Conservation (phyloP, 2,888 invertebrate species). For the Stegana nigrithorax region DNA sequence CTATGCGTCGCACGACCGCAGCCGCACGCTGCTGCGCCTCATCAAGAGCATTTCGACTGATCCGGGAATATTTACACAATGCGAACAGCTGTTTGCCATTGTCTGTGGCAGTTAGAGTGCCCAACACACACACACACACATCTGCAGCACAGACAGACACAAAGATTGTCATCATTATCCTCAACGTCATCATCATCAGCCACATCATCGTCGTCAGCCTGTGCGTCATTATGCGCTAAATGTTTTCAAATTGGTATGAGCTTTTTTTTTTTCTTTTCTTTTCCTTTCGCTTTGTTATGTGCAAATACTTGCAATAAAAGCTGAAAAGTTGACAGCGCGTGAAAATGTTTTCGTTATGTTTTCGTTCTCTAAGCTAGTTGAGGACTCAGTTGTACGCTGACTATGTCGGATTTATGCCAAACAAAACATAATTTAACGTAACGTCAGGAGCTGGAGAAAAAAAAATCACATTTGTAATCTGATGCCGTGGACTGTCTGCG, state of each 20-base stretch:
- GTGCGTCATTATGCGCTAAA: too few relatives aligned
- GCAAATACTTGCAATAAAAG: conserved; percentile 13
- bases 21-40: neutral
- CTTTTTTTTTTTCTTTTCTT: neutral
- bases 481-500: conserved; percentile 31
- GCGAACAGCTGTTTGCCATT: conserved; percentile 55
- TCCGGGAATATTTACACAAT: conserved; percentile 66
- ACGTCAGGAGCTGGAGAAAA: neutral
- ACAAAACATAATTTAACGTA: conserved; percentile 39
- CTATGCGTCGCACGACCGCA: too few relatives aligned
- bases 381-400: too few relatives aligned
- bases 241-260: conserved; percentile 6
- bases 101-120: too few relatives aligned
- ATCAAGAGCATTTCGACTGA: conserved; percentile 37
- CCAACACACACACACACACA: too few relatives aligned
- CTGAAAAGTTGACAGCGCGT: conserved; percentile 17
- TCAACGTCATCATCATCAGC: too few relatives aligned
- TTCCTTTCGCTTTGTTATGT: neutral
- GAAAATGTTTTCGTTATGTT: conserved; percentile 3
- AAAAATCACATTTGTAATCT: conserved; percentile 57
- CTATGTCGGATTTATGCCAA: neutral
- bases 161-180: too few relatives aligned
- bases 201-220: too few relatives aligned
- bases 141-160: too few relatives aligned
- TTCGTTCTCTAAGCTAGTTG: too few relatives aligned